phyloP scores from a whole-genome alignment of 2,888 invertebrate genomes.

The Ormia ochracea region DNA sequence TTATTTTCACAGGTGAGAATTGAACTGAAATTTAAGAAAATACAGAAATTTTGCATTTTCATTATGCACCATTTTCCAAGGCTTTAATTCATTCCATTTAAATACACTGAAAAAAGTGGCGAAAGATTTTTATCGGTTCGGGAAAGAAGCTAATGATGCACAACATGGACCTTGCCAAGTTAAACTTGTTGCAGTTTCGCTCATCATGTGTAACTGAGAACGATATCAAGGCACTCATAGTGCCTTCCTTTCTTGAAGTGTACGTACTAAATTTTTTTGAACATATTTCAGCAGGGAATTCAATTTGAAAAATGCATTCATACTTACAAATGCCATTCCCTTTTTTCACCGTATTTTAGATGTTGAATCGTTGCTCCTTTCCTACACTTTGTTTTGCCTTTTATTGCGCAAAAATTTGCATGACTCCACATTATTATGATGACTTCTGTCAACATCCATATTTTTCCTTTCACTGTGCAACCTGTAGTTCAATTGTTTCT shows the following conservation, averaged over 20 bases:
- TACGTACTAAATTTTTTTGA: not conserved
- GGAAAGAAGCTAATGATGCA: too few relatives aligned
- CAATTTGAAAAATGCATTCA: constrained; percentile 49
- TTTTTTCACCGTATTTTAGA: constrained; percentile 1
- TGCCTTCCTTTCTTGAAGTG: not conserved
- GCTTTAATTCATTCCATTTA: too few relatives aligned
- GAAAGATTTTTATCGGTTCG: too few relatives aligned
- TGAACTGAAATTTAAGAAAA: too few relatives aligned
- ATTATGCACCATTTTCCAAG: too few relatives aligned
- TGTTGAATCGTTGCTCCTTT: not conserved
- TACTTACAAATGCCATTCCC: constrained; percentile 58
- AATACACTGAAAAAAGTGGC: too few relatives aligned
- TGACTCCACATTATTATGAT: constrained; percentile 61
- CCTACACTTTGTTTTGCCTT: constrained; percentile 24
- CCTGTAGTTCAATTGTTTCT: constrained; percentile 21
- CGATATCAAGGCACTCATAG: too few relatives aligned
- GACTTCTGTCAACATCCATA: constrained; percentile 61
- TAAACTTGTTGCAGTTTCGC: too few relatives aligned
- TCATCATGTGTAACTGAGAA: too few relatives aligned
- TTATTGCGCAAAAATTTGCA: constrained; percentile 53
- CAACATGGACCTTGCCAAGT: too few relatives aligned
- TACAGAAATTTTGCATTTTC: too few relatives aligned
- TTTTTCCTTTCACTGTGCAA: constrained; percentile 9
- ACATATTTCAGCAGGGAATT: constrained; percentile 42
- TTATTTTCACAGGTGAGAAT: too few relatives aligned